Base-by-base conservation (phyloP, 2,797 vertebrate species). In the Sebastes matsubarae region DNA sequence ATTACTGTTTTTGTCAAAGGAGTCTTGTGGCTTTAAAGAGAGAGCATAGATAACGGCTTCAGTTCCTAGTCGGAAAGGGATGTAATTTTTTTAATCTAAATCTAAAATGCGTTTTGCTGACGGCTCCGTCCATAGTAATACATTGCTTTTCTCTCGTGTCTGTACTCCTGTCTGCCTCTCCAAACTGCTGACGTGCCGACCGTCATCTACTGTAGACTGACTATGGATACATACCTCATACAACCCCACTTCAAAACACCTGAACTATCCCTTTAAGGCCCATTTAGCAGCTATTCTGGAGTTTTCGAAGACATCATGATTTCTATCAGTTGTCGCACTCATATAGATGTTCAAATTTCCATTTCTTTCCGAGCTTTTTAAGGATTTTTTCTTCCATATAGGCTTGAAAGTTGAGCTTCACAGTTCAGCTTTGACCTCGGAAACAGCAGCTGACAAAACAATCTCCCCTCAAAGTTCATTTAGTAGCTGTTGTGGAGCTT, bases 401-500 rank as follows among this genome's bases (percentile, higher is more conserved):
- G 20, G 14, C 30, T 69, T 34, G 9, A 24, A 64, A 55, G 30
- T 42, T 30, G 67, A 77, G 25, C 59, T 61, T 54, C 27, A 14
- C 5, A 20, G 30, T 68, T 2, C 74, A 60, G 66, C 24, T 18
- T 50, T 60, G 54, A 69, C 30, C 24, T 70, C 13, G 3, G 4
- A 22, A 71, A 30, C 58, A 27, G 22, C 66, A 77, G 65, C 54
- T 76, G 64, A 68, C 64, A 20, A 36, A 69, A 70, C 67, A 9
- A 2, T 65, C 59, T 54, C 25, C 7, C 46, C 57, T 55, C 30
- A 22, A 1, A 54, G n/a, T 24, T 25, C 11, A 68, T 60, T 52
- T 11, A 50, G 25, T 22, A 57, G 55, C 55, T 57, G 14, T 18
- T 59, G 8, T 3, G 8, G 7, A 20, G 50, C n/a, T 57, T 71